Conservation (phyloP, 2,888 invertebrate genomes). For the Amblyjoppa proteus region DNA sequence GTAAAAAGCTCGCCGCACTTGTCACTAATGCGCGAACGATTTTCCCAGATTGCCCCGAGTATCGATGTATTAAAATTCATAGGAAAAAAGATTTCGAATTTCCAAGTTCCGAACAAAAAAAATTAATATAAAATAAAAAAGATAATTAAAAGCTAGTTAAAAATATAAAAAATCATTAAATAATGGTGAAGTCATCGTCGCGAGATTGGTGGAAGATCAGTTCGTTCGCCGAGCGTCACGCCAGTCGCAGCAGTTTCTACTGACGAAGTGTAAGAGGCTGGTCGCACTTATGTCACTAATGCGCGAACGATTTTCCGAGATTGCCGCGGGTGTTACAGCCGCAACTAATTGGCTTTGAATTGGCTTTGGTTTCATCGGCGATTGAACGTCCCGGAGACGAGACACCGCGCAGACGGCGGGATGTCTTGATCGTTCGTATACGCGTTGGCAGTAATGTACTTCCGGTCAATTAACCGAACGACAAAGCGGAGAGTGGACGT, state of each 20-base stretch:
- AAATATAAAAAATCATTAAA: neutral
- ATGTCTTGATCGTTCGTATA: conserved; percentile 60
- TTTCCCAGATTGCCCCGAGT: conserved; percentile 45
- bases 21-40: conserved; percentile 34
- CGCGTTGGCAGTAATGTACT: conserved; percentile 62
- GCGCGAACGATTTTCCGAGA: conserved; percentile 47
- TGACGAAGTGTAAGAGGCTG: conserved; percentile 5
- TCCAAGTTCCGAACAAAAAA: neutral
- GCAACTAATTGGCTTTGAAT: conserved; percentile 48
- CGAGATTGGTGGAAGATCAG: neutral
- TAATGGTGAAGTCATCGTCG: neutral
- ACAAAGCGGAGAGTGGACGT: conserved; percentile 57
- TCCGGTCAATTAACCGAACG: conserved; percentile 71
- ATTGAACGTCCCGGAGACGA: conserved; percentile 41
- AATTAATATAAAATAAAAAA: neutral
- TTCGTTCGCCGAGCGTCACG: neutral
- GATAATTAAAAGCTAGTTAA: neutral
- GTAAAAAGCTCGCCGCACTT: conserved; percentile 10
- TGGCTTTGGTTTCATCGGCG: conserved; percentile 56
- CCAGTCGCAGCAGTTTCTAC: neutral
- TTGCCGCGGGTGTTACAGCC: conserved; percentile 42
- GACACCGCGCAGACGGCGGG: conserved; percentile 45
- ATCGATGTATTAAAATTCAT: neutral
- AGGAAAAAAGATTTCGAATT: no score
- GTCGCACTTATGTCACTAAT: conserved; percentile 30